A percentile compares a stretch with the other conserved stretches of the same genome.
Conservation (phyloP, 2,888 invertebrate genomes). For the Muschampia plurimacula region DNA sequence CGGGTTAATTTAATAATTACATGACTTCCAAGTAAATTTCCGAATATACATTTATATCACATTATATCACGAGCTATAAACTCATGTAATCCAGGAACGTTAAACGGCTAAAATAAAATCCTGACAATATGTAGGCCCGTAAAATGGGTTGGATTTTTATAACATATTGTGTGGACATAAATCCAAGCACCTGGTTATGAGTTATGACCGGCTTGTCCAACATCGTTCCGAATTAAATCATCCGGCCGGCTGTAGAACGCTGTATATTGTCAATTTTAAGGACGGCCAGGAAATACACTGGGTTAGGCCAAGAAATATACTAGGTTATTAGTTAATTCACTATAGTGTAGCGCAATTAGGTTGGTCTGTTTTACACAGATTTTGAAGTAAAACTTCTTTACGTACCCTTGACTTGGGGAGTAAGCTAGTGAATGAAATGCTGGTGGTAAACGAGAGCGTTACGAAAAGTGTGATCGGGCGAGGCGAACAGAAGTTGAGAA, state of each 20-base stretch:
- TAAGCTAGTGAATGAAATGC: too few relatives aligned
- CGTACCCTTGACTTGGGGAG: too few relatives aligned
- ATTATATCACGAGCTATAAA: not conserved
- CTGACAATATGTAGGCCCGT: constrained; percentile 49
- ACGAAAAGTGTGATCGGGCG: too few relatives aligned
- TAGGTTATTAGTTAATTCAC: not conserved
- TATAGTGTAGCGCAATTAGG: too few relatives aligned
- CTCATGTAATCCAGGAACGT: constrained; percentile 24
- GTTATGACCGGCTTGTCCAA: constrained; percentile 57
- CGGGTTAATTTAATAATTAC: not conserved
- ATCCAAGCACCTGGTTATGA: constrained; percentile 69
- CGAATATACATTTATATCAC: not conserved
- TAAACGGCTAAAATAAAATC: constrained; percentile 34
- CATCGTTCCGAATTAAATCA: constrained; percentile 65
- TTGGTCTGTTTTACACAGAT: too few relatives aligned
- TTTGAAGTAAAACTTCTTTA: too few relatives aligned
- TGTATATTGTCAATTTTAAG: constrained; percentile 27
- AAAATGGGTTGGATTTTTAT: constrained; percentile 68
- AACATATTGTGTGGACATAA: constrained; percentile 70
- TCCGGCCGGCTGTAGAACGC: constrained; percentile 38
- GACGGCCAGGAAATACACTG: constrained; percentile 21
- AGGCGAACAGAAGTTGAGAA: too few relatives aligned
- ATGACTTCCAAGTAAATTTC: not conserved
- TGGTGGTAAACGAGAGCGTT: too few relatives aligned
- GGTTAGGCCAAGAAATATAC: not conserved